Conservation (phyloP, 2,797 vertebrate species). For the Enteromius argenteus region DNA sequence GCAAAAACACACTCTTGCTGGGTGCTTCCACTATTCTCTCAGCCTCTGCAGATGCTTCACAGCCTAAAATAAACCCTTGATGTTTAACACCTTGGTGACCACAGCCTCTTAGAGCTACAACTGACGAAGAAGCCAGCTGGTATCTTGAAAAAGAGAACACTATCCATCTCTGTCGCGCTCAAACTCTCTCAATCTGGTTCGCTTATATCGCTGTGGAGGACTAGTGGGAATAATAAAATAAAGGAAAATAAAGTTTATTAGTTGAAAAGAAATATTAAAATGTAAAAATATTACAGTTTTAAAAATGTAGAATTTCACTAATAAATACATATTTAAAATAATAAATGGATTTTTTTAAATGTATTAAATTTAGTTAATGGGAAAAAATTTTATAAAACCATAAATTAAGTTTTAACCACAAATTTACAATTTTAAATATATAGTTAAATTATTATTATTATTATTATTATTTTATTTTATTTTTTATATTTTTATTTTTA, state of each 20-base stretch:
- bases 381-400: not conserved
- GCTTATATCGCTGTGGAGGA: not conserved
- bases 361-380: not conserved
- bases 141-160: constrained; percentile 41
- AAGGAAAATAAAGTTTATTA: not conserved
- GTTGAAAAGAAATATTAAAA: too few species aligned
- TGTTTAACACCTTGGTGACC: constrained; percentile 74
- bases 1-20: constrained; percentile 65
- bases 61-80: constrained; percentile 77
- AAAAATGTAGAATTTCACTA: too few species aligned
- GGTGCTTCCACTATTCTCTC: constrained; percentile 61
- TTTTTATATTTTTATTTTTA: too few species aligned
- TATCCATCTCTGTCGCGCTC: not conserved
- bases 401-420: not conserved
- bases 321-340: not conserved
- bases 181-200: not conserved
- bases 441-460: too few species aligned
- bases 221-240: too few species aligned
- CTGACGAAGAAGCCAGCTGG: constrained; percentile 62
- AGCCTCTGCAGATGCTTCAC: constrained; percentile 66
- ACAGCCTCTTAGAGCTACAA: constrained; percentile 41
- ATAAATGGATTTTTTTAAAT: too few species aligned
- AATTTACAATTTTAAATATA: not conserved
- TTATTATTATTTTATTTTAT: too few species aligned
- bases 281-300: not conserved